Evolutionary conservation across 2,113 vertebrate species (phyloP).

Genomic region (Meles meles): DNA sequence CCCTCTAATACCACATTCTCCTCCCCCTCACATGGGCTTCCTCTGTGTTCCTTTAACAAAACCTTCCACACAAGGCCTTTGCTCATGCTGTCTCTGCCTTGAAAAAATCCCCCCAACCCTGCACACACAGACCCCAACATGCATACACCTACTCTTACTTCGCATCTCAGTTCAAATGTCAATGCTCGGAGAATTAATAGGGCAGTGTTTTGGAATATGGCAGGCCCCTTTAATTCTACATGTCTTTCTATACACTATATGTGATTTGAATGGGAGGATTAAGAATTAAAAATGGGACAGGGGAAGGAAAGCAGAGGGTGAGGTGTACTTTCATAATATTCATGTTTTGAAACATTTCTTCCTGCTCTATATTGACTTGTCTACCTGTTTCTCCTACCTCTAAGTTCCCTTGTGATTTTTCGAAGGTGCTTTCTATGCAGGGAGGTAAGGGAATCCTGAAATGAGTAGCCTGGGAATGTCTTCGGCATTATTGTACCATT

Average conservation of each 20-base stretch:
- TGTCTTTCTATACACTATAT: neutral
- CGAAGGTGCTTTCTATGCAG: neutral
- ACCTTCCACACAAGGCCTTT: neutral
- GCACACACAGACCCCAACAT: neutral
- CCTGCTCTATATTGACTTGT: neutral
- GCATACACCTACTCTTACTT: neutral
- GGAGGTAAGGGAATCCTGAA: neutral
- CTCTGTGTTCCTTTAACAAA: neutral
- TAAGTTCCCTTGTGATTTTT: neutral
- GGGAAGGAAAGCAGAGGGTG: neutral
- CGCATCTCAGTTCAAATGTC: neutral
- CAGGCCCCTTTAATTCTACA: neutral
- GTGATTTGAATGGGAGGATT: neutral
- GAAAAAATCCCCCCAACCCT: neutral
- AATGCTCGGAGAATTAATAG: neutral
- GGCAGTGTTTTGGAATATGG: neutral
- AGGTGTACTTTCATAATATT: neutral
- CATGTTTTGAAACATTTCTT: slow-evolving; percentile 11
- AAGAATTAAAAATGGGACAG: neutral
- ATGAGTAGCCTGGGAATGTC: neutral
- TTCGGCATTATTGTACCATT: neutral
- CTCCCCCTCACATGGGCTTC: neutral
- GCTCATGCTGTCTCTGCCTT: neutral
- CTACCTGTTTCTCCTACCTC: neutral
- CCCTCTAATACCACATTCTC: neutral